These are phyloP conservation scores for Anastatus disparis DNA, from an alignment of 1,140 invertebrate species.

Conservation along the genomic window DNA sequence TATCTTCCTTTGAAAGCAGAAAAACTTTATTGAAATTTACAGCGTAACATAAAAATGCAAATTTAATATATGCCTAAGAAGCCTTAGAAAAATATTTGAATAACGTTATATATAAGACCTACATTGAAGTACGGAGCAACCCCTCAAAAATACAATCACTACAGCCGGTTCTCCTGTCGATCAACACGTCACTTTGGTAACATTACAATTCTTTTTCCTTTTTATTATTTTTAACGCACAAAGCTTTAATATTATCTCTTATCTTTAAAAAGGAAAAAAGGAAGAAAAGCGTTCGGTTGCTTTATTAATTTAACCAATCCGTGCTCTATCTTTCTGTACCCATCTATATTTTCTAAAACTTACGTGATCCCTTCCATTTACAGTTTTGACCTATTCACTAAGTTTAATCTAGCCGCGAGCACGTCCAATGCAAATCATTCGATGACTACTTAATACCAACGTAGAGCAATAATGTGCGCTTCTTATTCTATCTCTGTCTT, in stretches of 20 bases:
- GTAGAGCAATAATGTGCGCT: too few relatives aligned
- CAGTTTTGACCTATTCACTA: conserved; percentile 35
- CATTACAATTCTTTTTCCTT: too few relatives aligned
- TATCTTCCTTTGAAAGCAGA: too few relatives aligned
- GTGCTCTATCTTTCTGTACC: conserved; percentile 21
- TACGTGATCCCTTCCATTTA: conserved; percentile 35
- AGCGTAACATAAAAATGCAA: too few relatives aligned
- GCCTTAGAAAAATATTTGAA: too few relatives aligned
- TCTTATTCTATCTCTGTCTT: not conserved
- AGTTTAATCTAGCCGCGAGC: conserved; percentile 36
- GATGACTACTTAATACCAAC: conserved; percentile 40
- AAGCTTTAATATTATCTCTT: not conserved
- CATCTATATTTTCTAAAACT: conserved; percentile 28
- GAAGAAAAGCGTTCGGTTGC: not conserved
- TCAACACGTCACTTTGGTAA: too few relatives aligned
- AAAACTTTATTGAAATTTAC: too few relatives aligned
- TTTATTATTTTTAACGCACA: not conserved
- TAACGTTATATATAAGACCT: too few relatives aligned
- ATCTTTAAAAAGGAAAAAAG: not conserved
- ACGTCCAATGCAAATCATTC: conserved; percentile 41
- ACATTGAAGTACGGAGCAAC: too few relatives aligned
- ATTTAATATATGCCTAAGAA: too few relatives aligned
- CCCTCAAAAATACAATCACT: too few relatives aligned
- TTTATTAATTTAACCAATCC: conserved; percentile 26
- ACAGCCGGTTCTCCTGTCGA: too few relatives aligned